These are phyloP conservation scores for Raillietiella orientalis DNA, from an alignment of 2,888 invertebrate species.

Conservation along the genomic window DNA sequence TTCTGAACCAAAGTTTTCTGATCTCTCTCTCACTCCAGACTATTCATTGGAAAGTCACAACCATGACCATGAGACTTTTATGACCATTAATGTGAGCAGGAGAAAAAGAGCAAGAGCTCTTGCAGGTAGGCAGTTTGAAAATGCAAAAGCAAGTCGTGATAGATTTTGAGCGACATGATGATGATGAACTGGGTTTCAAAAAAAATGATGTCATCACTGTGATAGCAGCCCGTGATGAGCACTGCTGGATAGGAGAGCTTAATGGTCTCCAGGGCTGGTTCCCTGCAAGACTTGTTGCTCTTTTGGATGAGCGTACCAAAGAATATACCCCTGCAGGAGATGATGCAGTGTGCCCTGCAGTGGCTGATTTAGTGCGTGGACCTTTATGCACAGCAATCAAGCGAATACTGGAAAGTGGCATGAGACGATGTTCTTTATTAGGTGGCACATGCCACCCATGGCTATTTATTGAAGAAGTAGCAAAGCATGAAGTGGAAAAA, in stretches of 20 bases:
- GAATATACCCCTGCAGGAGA: conserved; percentile 62
- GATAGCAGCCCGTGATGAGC: conserved; percentile 84
- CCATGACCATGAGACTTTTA: conserved; percentile 70
- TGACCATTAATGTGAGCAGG: conserved; percentile 61
- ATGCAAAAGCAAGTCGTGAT: conserved; percentile 8
- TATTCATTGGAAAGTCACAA: conserved; percentile 85
- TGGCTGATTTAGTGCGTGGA: conserved; percentile 83
- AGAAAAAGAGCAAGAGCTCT: conserved; percentile 76
- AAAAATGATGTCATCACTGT: conserved; percentile 97
- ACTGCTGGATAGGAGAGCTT: conserved; percentile 92
- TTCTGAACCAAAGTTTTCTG: conserved; percentile 50
- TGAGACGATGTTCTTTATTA: conserved; percentile 59
- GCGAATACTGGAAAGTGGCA: conserved; percentile 74
- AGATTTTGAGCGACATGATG: conserved; percentile 92
- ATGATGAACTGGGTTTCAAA: conserved; percentile 88
- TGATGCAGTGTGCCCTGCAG: conserved; percentile 81
- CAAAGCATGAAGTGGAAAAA: conserved; percentile 78
- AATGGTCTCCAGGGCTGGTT: conserved; percentile 81
- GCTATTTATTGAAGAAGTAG: conserved; percentile 93
- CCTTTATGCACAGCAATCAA: conserved; percentile 73
- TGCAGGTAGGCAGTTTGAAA: conserved; percentile 22
- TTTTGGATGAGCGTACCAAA: conserved; percentile 78
- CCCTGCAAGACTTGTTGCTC: conserved; percentile 80
- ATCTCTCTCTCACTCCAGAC: conserved; percentile 46
- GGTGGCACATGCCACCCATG: conserved; percentile 81